Conservation (phyloP, 2,888 invertebrate genomes). For the Xylota segnis region DNA sequence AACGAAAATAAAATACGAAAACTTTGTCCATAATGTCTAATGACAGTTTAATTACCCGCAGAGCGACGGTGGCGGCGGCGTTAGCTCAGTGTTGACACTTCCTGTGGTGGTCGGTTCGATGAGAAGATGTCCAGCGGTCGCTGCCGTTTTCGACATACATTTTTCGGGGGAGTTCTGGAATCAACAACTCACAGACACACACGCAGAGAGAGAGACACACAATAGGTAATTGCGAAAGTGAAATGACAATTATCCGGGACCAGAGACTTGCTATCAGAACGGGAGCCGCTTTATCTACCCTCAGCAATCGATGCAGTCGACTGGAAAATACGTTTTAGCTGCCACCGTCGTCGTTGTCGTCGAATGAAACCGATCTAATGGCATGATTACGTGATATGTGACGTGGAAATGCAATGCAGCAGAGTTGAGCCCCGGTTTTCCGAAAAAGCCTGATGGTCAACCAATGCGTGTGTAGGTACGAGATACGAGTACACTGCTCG, state of each 20-base stretch:
- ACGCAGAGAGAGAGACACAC: neutral
- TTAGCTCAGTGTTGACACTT: constrained; percentile 69
- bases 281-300: constrained; percentile 60
- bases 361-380: constrained; percentile 67
- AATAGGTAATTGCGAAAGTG: constrained; percentile 68
- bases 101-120: constrained; percentile 42
- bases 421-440: neutral
- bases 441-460: constrained; percentile 34
- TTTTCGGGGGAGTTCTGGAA: constrained; percentile 23
- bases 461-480: neutral
- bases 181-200: too few species aligned
- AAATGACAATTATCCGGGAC: constrained; percentile 72
- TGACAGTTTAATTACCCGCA: constrained; percentile 76
- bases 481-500: neutral
- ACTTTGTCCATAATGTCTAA: constrained; percentile 70
- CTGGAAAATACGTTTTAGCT: constrained; percentile 71
- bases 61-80: constrained; percentile 33
- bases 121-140: constrained; percentile 51
- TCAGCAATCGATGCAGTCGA: constrained; percentile 66
- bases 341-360: constrained; percentile 22
- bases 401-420: constrained; percentile 41
- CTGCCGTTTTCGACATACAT: constrained; percentile 1
- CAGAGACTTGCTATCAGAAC: constrained; percentile 12
- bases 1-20: constrained; percentile 72
- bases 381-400: constrained; percentile 73